Conservation (phyloP, 2,888 invertebrate genomes). For the Vandiemenella viatica region DNA sequence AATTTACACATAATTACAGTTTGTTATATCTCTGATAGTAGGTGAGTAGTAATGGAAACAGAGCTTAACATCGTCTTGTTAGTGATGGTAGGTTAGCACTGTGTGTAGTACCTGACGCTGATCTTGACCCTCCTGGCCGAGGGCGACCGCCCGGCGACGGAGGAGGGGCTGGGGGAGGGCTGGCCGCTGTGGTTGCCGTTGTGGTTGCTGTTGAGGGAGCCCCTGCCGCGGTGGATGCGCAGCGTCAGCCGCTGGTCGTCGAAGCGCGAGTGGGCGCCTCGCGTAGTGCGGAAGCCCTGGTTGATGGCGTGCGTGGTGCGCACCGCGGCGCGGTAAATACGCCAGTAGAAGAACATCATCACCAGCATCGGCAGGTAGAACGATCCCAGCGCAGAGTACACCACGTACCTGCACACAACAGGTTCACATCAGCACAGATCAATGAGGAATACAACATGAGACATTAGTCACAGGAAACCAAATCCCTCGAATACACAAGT, state of each 20-base stretch:
- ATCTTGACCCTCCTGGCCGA: conserved; percentile 52
- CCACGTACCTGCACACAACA: conserved; percentile 61
- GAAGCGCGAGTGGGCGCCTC: conserved; percentile 55
- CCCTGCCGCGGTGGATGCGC: conserved; percentile 60
- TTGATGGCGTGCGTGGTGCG: conserved; percentile 85
- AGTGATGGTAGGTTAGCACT: too few relatives aligned
- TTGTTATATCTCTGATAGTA: too few relatives aligned
- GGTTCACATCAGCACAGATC: too few relatives aligned
- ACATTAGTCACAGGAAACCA: too few relatives aligned
- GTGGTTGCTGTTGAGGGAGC: conserved; percentile 37
- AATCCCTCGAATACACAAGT: too few relatives aligned
- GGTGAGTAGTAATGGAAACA: too few relatives aligned
- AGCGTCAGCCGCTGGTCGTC: conserved; percentile 82
- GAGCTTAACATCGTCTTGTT: too few relatives aligned
- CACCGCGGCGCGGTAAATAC: conserved; percentile 88
- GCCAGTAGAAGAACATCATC: conserved; percentile 96
- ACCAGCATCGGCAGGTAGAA: conserved; percentile 97
- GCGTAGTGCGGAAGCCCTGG: conserved; percentile 77
- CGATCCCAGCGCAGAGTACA: conserved; percentile 93
- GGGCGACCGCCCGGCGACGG: conserved; percentile 18
- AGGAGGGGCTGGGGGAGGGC: conserved; percentile 33
- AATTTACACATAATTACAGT: too few relatives aligned
- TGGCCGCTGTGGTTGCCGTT: conserved; percentile 52
- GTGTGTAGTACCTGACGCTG: conserved; percentile 70
- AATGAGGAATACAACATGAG: too few relatives aligned